Conservation (phyloP, 2,797 vertebrate genomes). For the Eulemur mongoz region DNA sequence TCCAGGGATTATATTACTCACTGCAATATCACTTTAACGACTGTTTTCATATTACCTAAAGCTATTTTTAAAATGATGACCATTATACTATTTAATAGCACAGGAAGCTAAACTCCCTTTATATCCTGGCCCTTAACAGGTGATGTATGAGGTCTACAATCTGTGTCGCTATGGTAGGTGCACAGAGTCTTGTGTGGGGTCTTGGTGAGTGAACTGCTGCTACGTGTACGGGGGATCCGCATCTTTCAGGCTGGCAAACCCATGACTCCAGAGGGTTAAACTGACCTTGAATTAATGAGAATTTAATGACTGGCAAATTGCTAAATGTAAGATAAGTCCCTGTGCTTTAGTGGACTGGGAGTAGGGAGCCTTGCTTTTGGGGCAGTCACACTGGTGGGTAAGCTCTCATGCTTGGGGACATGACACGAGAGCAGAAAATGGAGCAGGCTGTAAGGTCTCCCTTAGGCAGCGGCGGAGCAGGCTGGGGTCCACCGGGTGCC, state of each 20-base stretch:
- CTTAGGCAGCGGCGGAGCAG: no score
- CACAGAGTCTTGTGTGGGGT: not conserved
- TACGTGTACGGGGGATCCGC: not conserved
- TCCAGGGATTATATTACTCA: not conserved
- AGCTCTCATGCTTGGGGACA: not conserved
- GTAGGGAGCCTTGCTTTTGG: not conserved
- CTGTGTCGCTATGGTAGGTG: not conserved
- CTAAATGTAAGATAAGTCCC: not conserved
- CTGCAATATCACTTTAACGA: not conserved
- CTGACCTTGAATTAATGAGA: not conserved
- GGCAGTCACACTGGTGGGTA: not conserved
- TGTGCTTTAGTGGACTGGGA: no score
- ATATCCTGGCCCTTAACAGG: not conserved
- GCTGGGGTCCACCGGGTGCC: not conserved
- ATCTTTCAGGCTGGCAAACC: not conserved
- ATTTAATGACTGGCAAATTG: not conserved
- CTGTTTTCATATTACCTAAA: not conserved
- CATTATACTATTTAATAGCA: not conserved
- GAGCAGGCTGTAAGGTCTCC: no score
- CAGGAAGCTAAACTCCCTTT: not conserved
- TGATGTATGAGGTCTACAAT: accelerated
- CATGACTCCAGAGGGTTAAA: not conserved
- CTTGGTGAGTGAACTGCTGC: not conserved
- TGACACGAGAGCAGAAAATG: accelerated
- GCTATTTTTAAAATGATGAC: not conserved